A percentile compares a stretch with the other conserved stretches of the same genome.
Evolutionary conservation across 2,888 invertebrate species (phyloP).

Genomic region (Philonicus albiceps): DNA sequence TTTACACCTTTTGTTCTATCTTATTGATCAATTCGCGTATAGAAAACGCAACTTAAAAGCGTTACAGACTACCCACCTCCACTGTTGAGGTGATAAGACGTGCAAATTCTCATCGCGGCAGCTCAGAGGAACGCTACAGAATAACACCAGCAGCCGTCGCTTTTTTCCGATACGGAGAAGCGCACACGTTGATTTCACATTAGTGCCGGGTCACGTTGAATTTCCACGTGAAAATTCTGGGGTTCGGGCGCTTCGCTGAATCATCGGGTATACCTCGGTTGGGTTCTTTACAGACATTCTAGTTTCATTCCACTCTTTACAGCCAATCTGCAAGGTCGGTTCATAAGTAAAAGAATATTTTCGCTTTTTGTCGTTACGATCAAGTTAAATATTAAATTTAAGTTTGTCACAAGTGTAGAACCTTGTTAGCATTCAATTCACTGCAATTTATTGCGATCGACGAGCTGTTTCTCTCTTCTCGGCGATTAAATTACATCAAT

Average conservation of each 20-base stretch:
- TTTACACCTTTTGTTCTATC: neutral
- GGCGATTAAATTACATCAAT: neutral
- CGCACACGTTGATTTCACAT: slow-evolving; percentile 2
- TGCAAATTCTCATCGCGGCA: neutral
- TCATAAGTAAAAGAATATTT: neutral
- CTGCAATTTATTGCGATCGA: neutral
- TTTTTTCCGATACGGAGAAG: neutral
- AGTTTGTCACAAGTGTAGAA: neutral
- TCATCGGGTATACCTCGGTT: neutral
- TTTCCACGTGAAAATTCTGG: slow-evolving; percentile 43
- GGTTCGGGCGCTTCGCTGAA: neutral
- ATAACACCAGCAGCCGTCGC: neutral
- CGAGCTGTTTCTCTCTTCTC: neutral
- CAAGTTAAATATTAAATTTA: neutral
- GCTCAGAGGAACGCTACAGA: neutral
- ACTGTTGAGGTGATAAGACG: neutral
- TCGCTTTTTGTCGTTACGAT: neutral
- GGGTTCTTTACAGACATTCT: neutral
- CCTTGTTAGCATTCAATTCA: neutral
- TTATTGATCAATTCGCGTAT: neutral
- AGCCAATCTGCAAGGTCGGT: neutral
- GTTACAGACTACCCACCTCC: neutral
- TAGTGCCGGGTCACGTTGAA: slow-evolving; percentile 41
- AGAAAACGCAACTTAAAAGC: neutral
- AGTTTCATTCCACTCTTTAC: neutral